Evolutionary conservation across 2,113 vertebrate genomes (phyloP).

Genomic region (Nycticorax nycticorax): DNA sequence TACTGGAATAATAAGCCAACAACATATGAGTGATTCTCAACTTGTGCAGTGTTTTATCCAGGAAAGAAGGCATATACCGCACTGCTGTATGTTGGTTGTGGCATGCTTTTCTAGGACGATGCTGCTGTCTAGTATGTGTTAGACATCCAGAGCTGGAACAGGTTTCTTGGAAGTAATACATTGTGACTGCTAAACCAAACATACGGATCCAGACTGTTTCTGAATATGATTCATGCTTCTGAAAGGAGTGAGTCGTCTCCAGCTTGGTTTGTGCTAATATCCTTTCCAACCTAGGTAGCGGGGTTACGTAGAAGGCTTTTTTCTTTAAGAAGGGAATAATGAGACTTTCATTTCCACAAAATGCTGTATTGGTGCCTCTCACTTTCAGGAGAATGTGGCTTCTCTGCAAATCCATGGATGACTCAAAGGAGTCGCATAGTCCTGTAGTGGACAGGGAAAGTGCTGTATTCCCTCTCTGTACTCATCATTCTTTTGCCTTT

Average conservation of each 20-base stretch:
- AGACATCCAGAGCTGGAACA: background rate
- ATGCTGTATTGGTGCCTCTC: background rate
- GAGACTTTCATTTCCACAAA: background rate
- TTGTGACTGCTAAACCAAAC: background rate
- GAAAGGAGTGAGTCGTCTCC: background rate
- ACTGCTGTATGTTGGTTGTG: too few species aligned
- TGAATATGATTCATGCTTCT: background rate
- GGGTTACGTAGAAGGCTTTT: background rate
- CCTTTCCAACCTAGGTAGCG: background rate
- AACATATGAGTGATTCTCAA: too few species aligned
- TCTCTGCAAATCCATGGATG: background rate
- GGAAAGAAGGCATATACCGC: rapidly evolving
- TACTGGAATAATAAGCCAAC: background rate
- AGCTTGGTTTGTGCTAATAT: background rate
- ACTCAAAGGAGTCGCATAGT: background rate
- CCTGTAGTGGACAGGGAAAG: background rate
- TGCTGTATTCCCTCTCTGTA: background rate
- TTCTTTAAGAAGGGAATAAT: background rate
- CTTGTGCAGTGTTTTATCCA: background rate
- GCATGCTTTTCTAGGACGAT: background rate
- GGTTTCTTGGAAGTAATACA: background rate
- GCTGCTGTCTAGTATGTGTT: background rate
- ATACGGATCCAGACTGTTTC: background rate
- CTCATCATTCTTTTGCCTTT: background rate
- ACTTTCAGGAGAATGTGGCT: background rate